phyloP scores from a whole-genome alignment of 1,140 invertebrate species.

The Geopemphigus sp. region DNA sequence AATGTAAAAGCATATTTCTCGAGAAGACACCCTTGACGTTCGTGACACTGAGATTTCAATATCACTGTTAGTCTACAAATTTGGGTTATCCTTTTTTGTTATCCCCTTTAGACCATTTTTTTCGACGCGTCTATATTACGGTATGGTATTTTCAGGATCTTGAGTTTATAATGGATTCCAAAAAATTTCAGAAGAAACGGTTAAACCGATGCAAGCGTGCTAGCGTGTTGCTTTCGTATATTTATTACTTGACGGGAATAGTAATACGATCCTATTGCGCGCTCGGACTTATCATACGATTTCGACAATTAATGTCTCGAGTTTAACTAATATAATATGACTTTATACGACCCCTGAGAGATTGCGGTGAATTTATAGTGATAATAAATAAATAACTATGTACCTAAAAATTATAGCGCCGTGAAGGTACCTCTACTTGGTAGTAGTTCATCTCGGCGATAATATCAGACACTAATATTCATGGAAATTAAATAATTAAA shows the following conservation, averaged over 20 bases:
- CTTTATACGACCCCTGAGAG: background rate
- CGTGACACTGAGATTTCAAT: constrained; percentile 17
- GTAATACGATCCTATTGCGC: background rate
- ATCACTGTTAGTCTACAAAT: constrained; percentile 1
- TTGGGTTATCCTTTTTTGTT: constrained; percentile 24
- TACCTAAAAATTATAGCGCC: background rate
- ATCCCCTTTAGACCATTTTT: background rate
- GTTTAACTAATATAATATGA: background rate
- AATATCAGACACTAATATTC: background rate
- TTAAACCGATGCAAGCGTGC: too few relatives aligned
- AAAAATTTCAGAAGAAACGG: too few relatives aligned
- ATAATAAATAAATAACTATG: background rate
- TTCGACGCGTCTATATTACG: background rate
- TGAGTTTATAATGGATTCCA: too few relatives aligned
- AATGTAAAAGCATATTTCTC: constrained; percentile 17
- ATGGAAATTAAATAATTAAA: background rate
- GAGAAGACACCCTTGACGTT: constrained; percentile 7
- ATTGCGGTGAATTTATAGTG: background rate
- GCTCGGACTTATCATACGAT: background rate
- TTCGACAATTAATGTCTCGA: too few relatives aligned
- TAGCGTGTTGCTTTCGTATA: too few relatives aligned
- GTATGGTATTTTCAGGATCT: background rate
- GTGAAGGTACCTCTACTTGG: background rate
- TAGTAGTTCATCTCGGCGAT: background rate
- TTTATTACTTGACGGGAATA: background rate